These are phyloP conservation scores for Syndactyla subalaris DNA, from an alignment of 2,797 vertebrate species.

Conservation along the genomic window DNA sequence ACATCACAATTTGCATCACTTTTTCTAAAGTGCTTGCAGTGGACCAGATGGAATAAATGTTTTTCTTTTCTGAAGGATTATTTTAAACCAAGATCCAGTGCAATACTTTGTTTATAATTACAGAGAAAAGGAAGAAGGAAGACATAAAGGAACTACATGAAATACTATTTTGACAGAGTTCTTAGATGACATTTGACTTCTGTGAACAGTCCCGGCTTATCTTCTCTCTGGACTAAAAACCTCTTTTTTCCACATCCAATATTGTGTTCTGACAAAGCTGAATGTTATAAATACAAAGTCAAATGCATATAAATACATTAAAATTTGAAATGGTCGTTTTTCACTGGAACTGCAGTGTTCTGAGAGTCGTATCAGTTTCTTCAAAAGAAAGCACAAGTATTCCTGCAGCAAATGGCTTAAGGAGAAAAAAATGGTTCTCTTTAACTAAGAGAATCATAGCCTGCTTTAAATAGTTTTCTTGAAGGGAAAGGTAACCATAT, in stretches of 20 bases:
- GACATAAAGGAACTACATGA: not conserved
- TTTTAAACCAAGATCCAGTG: not conserved
- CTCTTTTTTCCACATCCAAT: not conserved
- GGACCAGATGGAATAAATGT: constrained; percentile 11
- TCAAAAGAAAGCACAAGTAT: not conserved
- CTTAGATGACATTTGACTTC: not conserved
- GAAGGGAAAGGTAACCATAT: not conserved
- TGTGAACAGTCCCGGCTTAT: not conserved
- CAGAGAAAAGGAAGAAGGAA: not conserved
- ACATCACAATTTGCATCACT: constrained; percentile 4
- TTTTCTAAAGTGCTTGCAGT: constrained; percentile 2
- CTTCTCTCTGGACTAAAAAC: not conserved
- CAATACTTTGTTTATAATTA: not conserved
- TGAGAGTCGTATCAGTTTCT: not conserved
- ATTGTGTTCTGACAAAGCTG: not conserved
- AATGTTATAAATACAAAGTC: not conserved
- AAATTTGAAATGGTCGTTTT: not conserved
- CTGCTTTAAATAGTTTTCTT: not conserved
- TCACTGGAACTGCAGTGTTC: not conserved
- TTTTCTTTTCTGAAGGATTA: not conserved
- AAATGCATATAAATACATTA: not conserved
- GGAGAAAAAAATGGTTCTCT: not conserved
- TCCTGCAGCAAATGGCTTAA: not conserved
- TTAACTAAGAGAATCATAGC: not conserved
- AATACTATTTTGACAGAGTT: not conserved